Evolutionary conservation across 1,140 invertebrate genomes (phyloP).

Genomic region (Drosophila erecta): DNA sequence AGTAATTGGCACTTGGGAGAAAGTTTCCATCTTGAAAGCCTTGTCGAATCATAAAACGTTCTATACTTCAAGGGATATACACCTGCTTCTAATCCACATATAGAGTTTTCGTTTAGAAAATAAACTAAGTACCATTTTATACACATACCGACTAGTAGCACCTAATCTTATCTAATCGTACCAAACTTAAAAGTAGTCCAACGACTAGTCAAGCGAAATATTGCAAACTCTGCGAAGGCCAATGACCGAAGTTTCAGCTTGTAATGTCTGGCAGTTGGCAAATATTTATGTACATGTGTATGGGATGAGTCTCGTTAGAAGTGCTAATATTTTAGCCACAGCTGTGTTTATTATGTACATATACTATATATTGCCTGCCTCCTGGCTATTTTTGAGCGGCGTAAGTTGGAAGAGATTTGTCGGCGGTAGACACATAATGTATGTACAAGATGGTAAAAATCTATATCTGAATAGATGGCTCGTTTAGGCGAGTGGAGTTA

Average conservation of each 20-base stretch:
- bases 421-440: conserved; percentile 1
- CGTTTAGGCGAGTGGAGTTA: neutral
- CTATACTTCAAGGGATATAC: no score
- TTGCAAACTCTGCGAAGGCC: neutral
- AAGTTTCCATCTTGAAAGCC: no score
- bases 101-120: no score
- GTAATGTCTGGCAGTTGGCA: neutral
- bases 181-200: neutral
- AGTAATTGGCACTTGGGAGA: no score
- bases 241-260: neutral
- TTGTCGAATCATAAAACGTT: no score
- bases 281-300: neutral
- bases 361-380: conserved; percentile 16
- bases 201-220: neutral
- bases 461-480: neutral
- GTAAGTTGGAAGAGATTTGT: conserved; percentile 46
- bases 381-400: conserved; percentile 58
- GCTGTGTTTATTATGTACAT: conserved; percentile 16
- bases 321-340: conserved; percentile 11
- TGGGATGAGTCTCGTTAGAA: neutral
- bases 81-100: no score
- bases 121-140: no score
- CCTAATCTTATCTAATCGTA: neutral
- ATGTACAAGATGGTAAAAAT: neutral
- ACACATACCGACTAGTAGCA: neutral